Base-by-base conservation (phyloP, 2,113 vertebrate species). In the Psettodes erumei region DNA sequence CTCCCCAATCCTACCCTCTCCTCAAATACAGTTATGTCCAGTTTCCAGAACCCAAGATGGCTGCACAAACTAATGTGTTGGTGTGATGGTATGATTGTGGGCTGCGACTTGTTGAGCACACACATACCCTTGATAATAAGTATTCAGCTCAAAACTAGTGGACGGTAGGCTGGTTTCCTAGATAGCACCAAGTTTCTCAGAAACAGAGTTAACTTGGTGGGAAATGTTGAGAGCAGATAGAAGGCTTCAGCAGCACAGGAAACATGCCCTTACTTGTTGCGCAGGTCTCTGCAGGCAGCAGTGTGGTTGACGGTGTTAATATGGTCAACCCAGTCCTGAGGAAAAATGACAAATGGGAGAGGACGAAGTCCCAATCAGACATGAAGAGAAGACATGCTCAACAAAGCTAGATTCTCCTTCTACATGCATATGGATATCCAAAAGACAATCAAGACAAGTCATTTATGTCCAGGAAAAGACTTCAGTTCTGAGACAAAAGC, bases 301-400 rank as follows among this genome's bases (percentile, higher is more conserved):
- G 96, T 95, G 89, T 98, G 96, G 54, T 94, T 89, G 4, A 95
- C 92, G 2, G 93, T 95, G 87, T 97, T 97, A 84, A 97, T 90
- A 75, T 98, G 96, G 54, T 95, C 91, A 83, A 95, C 92, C 96
- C 96, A 98, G 62, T 96, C 95, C 96, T 98, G 84, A 47, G 50
- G 33, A 80, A 84, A 65, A 88, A 84, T 0, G n/a, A 71, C 86
- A 82, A 75, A 70, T 8, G 13, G 47, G 19, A 74, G 5, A 51
- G 8, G 11, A 38, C 23, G 12, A 58, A 0, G 27, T 63, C 32
- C 84, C 11, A 23, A 33, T 53, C 40, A 37, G n/a, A 63, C 6
- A 80, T 8, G 13, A 40, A 58, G 18, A 18, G 11, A 54, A 21
- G 47, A 4, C 38, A 38, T 55, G 25, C 8, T 42, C 3, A 60